Evolutionary conservation across 1,140 invertebrate species (phyloP), one percentile per base, ranked within the genome.

Genomic region (Condylostylus longicornis): DNA sequence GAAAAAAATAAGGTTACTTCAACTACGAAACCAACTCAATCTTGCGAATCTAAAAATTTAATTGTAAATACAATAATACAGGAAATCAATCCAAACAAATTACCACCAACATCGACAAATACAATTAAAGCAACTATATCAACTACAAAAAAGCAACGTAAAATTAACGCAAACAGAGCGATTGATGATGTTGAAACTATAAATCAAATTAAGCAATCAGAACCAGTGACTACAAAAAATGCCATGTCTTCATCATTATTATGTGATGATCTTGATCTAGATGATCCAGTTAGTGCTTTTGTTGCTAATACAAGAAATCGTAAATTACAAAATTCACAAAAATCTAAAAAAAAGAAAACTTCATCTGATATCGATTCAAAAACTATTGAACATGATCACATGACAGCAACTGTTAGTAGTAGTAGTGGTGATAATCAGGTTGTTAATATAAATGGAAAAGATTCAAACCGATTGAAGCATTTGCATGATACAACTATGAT

Each of bases 401-500:
- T 17, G 27, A 28, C 9, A 37, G 17, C n/a, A 18, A 18, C 35
- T 32, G 18, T 5, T 32, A 15, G 18, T 32, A 15, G 18, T 17
- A 10, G 14, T 17, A 15, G 8, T 32, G 14, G 30, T 7, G 4
- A 4, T 13, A 14, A n/a, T 2, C n/a, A n/a, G 19, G 12, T 15
- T 23, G 21, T 41, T 43, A 9, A 32, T 32, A 5, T 15, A 13
- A 15, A 13, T 32, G 10, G 30, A 31, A 13, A 7, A 17, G 30
- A n/a, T 3, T 15, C 30, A 10, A 27, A 27, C 25, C 68, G 74
- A 43, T 64, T 84, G 47, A 66, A 74, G 44, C 61, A 84, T 42
- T 64, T 84, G 38, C 79, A 82, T 47, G 79, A 83, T 55, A 82
- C 79, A 12, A 85, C 82, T 5, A 84, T 86, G 82, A 85, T 85